Evolutionary conservation across 2,888 invertebrate species (phyloP).

Genomic region (Heterodera filipjevi): DNA sequence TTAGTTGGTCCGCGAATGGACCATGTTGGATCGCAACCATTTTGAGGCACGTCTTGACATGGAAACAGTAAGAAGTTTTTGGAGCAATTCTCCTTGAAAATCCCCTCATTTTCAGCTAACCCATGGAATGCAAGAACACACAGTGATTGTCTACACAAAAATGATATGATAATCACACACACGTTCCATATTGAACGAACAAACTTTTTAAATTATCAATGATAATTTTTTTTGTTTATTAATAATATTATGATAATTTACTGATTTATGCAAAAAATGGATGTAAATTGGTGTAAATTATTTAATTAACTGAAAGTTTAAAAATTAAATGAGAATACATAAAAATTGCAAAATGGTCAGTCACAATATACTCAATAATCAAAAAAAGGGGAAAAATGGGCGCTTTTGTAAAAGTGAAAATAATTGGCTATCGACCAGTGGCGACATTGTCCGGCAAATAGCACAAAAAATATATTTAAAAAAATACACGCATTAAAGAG

Average conservation of each 20-base stretch:
- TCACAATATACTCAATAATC: too few species aligned
- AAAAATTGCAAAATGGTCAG: too few species aligned
- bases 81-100: background rate
- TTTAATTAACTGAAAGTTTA: too few species aligned
- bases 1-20: slow-evolving; percentile 63
- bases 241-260: background rate
- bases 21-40: slow-evolving; percentile 55
- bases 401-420: too few species aligned
- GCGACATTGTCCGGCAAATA: too few species aligned
- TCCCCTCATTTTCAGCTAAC: slow-evolving; percentile 48
- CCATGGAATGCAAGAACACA: slow-evolving; percentile 63
- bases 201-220: too few species aligned
- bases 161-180: slow-evolving; percentile 46
- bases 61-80: slow-evolving; percentile 42
- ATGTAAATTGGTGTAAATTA: background rate
- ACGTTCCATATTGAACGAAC: background rate
- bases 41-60: slow-evolving; percentile 62
- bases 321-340: too few species aligned
- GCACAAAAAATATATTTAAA: too few species aligned
- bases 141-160: slow-evolving; percentile 51
- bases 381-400: too few species aligned
- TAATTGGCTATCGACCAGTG: too few species aligned
- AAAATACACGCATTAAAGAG: too few species aligned
- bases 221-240: too few species aligned
- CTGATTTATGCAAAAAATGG: background rate